These are phyloP conservation scores for Ypsolopha scabrella DNA, from an alignment of 2,888 invertebrate species.

Conservation along the genomic window DNA sequence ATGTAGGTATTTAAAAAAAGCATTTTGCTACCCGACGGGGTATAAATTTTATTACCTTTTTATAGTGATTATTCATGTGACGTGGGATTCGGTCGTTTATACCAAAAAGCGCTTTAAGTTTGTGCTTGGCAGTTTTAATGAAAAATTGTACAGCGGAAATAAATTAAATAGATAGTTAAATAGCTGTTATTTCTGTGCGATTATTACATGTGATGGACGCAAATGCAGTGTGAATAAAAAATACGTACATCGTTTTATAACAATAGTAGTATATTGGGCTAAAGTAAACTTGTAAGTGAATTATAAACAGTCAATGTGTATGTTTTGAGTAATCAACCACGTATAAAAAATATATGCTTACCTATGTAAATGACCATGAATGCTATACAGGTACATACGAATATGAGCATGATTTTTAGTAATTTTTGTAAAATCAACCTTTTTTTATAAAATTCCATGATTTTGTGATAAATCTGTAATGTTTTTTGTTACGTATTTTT, in stretches of 20 bases:
- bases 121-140: not conserved
- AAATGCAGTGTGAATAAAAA: not conserved
- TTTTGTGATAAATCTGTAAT: too few species aligned
- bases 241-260: slow-evolving; percentile 1
- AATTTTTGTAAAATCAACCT: too few species aligned
- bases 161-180: not conserved
- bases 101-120: not conserved
- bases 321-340: not conserved
- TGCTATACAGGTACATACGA: too few species aligned
- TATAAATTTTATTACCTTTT: too few species aligned
- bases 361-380: too few species aligned
- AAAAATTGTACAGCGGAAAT: slow-evolving; percentile 1
- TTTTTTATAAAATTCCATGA: too few species aligned
- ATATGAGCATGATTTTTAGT: too few species aligned
- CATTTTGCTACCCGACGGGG: too few species aligned
- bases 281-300: not conserved
- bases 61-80: too few species aligned
- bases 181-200: not conserved
- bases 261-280: not conserved
- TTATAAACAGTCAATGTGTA: not conserved
- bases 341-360: not conserved
- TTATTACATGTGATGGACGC: not conserved
- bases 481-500: too few species aligned
- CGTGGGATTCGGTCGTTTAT: not conserved
- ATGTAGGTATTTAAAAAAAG: too few species aligned